Evolutionary conservation across 2,797 vertebrate species (phyloP), one percentile per base, ranked within the genome.

Genomic region (Siniperca scherzeri): DNA sequence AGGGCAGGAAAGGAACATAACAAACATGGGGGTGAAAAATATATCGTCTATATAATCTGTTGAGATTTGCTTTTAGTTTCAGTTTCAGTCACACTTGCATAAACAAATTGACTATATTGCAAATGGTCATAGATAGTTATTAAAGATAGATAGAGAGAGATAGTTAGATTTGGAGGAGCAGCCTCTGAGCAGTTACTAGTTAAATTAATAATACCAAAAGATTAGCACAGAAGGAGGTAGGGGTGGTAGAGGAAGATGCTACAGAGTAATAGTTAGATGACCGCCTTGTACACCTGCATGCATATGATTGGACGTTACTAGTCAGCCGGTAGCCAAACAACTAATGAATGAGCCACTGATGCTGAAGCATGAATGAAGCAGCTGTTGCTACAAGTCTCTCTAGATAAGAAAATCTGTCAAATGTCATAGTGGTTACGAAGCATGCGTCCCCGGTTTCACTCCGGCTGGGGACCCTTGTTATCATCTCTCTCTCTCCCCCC

Each of bases 31-130:
- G 10, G 3, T 14, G 8, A 36, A 25, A 77, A 30, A 33, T 21
- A 48, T 50, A 7, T 40, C 3, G 11, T 67, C 2, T 9, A 5
- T 53, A 44, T 25, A 61, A 19, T 70, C 36, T 22, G 44, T 27
- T 14, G 46, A 56, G 42, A 64, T 70, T 14, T n/a, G 36, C 44
- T 70, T 78, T 70, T 27, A 12, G 57, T 56, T 66, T 44, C 2
- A 36, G 8, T 44, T 44, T 44, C 4, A 27, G 25, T 27, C 27
- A 61, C 10, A 71, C 62, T 33, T 30, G 16, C 13, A 21, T 25
- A 13, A 48, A 48, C 27, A 62, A 7, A 38, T n/a, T 61, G 7
- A 8, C 13, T 21, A 36, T 38, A 12, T 61, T 59, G 56, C 5
- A 59, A 30, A 30, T 30, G 12, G 11, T 56, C 6, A 14, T 9